Evolutionary conservation across 2,888 invertebrate species (phyloP), one percentile per base, ranked within the genome.

Genomic region (Dyspetes luteomarginatus): DNA sequence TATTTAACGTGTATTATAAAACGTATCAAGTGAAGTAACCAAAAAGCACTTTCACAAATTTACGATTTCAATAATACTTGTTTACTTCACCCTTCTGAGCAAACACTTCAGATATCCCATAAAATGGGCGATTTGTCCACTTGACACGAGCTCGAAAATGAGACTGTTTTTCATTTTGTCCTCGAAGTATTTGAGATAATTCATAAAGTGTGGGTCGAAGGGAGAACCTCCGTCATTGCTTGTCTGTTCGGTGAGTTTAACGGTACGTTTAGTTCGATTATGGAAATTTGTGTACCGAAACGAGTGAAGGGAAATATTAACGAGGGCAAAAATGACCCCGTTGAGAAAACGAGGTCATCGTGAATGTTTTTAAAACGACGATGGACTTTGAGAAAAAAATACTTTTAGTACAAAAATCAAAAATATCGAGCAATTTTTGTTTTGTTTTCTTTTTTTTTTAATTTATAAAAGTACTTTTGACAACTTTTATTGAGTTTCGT

Each of bases 81-180:
- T 15, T 19, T 62, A 15, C 24, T 19, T 48, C 62, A 81, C 76
- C 73, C 64, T 76, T 81, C 7, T 56, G 19, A 77, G 19, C 28
- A 55, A 64, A 7, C 36, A 81, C 68, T 48, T 28, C 5, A 81
- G 45, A 69, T 81, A 77, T 64, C 81, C 81, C 81, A 81, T 81
- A 24, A 45, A 52, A 15, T 3, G 30, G 4, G 17, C 0, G n/a
- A 50, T 7, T 24, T 7, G 17, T 15, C 52, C n/a, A 12, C 4
- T 9, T 60, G 7, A 19, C n/a, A 4, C 19, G 30, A 60, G 55
- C 50, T 58, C 55, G 60, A 67, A 55, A 62, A 60, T 24, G 26
- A 55, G 7, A 80, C 75, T 71, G 65, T 50, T 45, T 64, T 28
- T 43, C 36, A 3, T 36, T 36, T 36, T 36, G 36, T 28, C 2